These are phyloP conservation scores for Takifugu flavidus DNA, from an alignment of 2,113 vertebrate species.

Conservation along the genomic window DNA sequence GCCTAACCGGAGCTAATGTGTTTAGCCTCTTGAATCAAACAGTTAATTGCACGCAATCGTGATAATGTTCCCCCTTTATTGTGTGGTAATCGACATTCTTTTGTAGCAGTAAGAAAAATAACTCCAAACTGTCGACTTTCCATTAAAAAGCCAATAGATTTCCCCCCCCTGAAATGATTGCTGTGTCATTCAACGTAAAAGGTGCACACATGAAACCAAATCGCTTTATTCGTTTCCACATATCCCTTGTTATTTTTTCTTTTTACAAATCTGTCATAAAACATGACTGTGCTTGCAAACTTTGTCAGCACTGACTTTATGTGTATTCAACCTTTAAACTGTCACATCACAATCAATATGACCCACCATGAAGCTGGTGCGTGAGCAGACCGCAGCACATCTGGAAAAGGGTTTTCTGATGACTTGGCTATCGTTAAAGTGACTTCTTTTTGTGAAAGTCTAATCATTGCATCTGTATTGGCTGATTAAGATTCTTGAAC, in stretches of 20 bases:
- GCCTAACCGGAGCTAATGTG: constrained; percentile 7
- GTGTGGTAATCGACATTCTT: too few species aligned
- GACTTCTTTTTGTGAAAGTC: neutral
- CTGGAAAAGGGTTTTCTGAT: too few species aligned
- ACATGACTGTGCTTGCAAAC: neutral
- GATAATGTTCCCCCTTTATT: too few species aligned
- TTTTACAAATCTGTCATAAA: neutral
- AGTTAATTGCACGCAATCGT: too few species aligned
- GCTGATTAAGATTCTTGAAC: constrained; percentile 28
- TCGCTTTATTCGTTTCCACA: neutral
- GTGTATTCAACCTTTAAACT: constrained; percentile 47
- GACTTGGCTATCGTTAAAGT: neutral
- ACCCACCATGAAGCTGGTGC: neutral
- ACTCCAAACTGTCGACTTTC: too few species aligned
- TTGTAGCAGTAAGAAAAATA: too few species aligned
- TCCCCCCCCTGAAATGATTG: neutral
- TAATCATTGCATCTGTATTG: neutral
- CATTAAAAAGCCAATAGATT: too few species aligned
- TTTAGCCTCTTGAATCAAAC: constrained; percentile 14
- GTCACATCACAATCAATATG: constrained; percentile 19
- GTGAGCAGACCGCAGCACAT: too few species aligned
- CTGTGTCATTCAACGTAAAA: neutral
- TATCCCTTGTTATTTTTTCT: neutral
- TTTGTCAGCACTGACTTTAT: constrained; percentile 10
- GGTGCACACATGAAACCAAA: neutral